These are phyloP conservation scores for Drosophila helvetica DNA, from an alignment of 2,888 invertebrate species.

Conservation along the genomic window DNA sequence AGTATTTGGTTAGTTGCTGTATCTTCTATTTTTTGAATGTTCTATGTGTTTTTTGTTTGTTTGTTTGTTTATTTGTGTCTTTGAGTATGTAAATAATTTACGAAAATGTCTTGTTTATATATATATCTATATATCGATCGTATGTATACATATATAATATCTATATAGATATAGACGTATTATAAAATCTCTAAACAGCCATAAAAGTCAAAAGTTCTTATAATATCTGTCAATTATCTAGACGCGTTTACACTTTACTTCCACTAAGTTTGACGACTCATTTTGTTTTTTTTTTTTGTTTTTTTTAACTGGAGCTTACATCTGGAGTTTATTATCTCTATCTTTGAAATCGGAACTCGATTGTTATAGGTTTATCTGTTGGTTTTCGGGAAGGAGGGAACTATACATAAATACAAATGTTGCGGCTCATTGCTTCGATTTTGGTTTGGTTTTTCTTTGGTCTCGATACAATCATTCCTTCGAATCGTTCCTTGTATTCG, in stretches of 20 bases:
- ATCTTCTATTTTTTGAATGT: conserved; percentile 19
- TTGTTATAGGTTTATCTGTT: conserved; percentile 57
- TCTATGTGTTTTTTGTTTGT: conserved; percentile 3
- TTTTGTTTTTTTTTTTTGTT: background rate
- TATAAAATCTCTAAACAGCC: conserved; percentile 81
- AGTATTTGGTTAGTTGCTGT: conserved; percentile 4
- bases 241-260: conserved; percentile 56
- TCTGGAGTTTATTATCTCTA: conserved; percentile 19
- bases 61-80: conserved; percentile 33
- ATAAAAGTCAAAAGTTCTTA: conserved; percentile 81
- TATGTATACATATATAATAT: conserved; percentile 30
- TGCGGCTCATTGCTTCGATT: conserved; percentile 68
- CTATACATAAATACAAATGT: conserved; percentile 67
- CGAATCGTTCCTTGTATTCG: conserved; percentile 31
- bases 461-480: conserved; percentile 38
- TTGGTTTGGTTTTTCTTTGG: conserved; percentile 44
- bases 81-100: conserved; percentile 51
- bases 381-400: conserved; percentile 24
- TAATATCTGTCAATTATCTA: conserved; percentile 66
- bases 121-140: conserved; percentile 4
- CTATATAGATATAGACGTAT: conserved; percentile 57
- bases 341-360: conserved; percentile 69
- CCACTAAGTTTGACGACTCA: conserved; percentile 20
- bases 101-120: conserved; percentile 47
- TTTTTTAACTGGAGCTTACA: conserved; percentile 25